phyloP scores from a whole-genome alignment of 2,888 invertebrate species.

The Ceriagrion tenellum region DNA sequence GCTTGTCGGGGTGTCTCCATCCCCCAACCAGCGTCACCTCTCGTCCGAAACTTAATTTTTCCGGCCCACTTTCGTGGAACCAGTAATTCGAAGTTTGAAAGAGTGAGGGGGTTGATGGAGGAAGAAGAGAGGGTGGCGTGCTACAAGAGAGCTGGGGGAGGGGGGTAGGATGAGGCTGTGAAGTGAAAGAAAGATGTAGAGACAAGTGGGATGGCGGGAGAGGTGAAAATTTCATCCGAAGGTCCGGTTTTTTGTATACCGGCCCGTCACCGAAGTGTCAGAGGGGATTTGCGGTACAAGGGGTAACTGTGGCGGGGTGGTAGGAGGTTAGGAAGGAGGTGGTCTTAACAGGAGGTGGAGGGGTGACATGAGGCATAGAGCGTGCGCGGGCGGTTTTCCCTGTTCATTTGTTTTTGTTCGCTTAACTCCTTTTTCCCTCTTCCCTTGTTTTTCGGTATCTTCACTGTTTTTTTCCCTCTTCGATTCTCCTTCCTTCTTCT shows the following conservation, averaged over 20 bases:
- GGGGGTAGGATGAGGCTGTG: not conserved
- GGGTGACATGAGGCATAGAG: not conserved
- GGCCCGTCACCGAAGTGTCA: not conserved
- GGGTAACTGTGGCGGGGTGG: not conserved
- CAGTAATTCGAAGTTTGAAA: not conserved
- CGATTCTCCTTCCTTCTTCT: not conserved
- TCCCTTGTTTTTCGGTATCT: not conserved
- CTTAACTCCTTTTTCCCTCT: not conserved
- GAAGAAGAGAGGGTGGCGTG: not conserved
- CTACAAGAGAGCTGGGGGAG: not conserved
- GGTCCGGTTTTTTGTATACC: not conserved
- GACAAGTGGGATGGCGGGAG: not conserved
- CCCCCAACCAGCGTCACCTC: not conserved
- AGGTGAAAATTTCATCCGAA: not conserved
- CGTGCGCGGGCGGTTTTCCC: not conserved
- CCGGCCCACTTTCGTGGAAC: slow-evolving; percentile 10
- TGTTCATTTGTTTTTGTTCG: not conserved
- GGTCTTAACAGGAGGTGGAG: not conserved
- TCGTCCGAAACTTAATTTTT: not conserved
- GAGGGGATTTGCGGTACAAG: not conserved
- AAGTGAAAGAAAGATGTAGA: not conserved
- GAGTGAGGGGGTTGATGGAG: not conserved
- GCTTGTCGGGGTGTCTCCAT: not conserved
- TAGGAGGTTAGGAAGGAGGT: not conserved
- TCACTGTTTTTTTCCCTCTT: not conserved